Base-by-base conservation (phyloP, 2,888 invertebrate species). In the Tyria jacobaeae region DNA sequence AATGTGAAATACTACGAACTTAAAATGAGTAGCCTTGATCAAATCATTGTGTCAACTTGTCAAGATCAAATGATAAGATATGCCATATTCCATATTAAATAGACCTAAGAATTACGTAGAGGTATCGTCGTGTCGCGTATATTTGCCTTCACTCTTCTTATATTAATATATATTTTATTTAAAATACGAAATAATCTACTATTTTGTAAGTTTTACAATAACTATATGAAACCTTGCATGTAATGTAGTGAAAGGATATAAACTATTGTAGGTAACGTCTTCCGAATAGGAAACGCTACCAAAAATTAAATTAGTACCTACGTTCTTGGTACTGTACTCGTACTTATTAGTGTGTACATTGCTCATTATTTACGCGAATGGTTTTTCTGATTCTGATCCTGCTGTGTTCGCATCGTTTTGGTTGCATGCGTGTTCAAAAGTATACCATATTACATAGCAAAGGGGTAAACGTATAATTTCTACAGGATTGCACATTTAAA, bases 21-120 rank as follows among this genome's bases (percentile, higher is more conserved):
- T 53, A n/a, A n/a, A 58, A 48, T 62, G 3, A 21, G 35, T 37
- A 61, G 21, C 69, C 68, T 70, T 65, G 70, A 60, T 66, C 65
- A 61, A 71, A 68, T 70, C 63, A 58, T 35, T 56, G 57, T 62
- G 64, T 70, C 70, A 73, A 59, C 58, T 56, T 66, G 61, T 64
- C 65, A 58, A 74, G 67, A 72, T 72, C 35, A 51, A 53, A 56
- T 27, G 58, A 66, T 69, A 66, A 62, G 64, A 67, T 70, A 62
- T 47, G 39, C 21, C 12, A 55, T 57, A 55, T 58, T 50, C 24
- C 15, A 59, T 51, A 58, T 35, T 48, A 65, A 62, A 64, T 7
- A 17, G 24, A 54, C 53, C 50, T 15, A 57, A 49, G 17, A 57
- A 57, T 44, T 47, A 24, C 49, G 21, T 49, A n/a, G 15, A 15